These are phyloP conservation scores for Phlogophora meticulosa DNA, from an alignment of 2,888 invertebrate species.

Conservation along the genomic window DNA sequence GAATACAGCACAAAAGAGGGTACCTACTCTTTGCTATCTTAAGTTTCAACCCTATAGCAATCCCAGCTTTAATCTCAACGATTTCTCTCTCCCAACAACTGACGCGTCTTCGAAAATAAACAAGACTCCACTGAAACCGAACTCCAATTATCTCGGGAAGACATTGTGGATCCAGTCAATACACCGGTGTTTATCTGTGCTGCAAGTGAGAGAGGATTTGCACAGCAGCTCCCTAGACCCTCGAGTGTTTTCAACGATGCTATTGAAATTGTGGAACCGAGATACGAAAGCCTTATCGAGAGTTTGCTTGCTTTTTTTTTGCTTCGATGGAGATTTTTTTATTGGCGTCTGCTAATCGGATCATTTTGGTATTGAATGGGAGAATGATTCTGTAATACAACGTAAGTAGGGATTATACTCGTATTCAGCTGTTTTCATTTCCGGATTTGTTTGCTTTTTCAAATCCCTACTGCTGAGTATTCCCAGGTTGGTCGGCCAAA, in stretches of 20 bases:
- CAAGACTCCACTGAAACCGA: slow-evolving; percentile 17
- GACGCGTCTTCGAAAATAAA: slow-evolving; percentile 28
- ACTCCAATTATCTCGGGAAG: slow-evolving; percentile 47
- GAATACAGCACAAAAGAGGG: too few relatives aligned
- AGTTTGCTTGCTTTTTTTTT: slow-evolving; percentile 30
- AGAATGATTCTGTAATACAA: neutral
- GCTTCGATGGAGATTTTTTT: slow-evolving; percentile 32
- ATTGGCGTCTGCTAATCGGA: slow-evolving; percentile 25
- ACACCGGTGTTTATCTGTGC: slow-evolving; percentile 36
- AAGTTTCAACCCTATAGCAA: neutral
- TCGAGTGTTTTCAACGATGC: slow-evolving; percentile 32
- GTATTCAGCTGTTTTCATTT: neutral
- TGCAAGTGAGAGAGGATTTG: slow-evolving; percentile 51
- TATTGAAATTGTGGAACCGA: slow-evolving; percentile 30
- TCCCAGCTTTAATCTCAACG: neutral
- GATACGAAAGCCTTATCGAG: slow-evolving; percentile 16
- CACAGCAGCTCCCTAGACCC: slow-evolving; percentile 22
- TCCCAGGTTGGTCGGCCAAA: too few relatives aligned
- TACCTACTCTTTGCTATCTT: too few relatives aligned
- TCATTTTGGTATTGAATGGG: slow-evolving; percentile 4
- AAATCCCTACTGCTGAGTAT: too few relatives aligned
- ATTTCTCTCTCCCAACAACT: neutral
- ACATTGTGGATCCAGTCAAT: slow-evolving; percentile 36
- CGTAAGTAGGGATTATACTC: neutral
- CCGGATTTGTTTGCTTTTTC: neutral